Conservation (phyloP, 2,797 vertebrate genomes). For the Labroides dimidiatus region DNA sequence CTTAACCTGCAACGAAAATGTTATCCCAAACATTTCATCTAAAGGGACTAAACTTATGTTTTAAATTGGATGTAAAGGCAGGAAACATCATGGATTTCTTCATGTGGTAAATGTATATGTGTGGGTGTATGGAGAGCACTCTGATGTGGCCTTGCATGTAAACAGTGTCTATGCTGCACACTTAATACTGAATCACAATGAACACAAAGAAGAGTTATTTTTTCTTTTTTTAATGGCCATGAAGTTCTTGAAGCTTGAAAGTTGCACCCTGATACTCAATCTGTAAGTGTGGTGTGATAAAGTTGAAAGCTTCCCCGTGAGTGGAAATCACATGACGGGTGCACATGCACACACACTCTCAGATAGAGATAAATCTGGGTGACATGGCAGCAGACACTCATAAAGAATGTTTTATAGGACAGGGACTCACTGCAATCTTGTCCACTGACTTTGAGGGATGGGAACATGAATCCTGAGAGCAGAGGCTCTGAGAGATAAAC, state of each 20-base stretch:
- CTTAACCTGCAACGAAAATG: conserved; percentile 33
- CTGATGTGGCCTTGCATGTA: conserved; percentile 3
- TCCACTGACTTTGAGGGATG: conserved; percentile 16
- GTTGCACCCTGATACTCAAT: not conserved
- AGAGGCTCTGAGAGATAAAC: not conserved
- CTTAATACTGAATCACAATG: conserved; percentile 16
- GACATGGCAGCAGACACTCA: conserved; percentile 47
- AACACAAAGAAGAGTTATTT: conserved; percentile 5
- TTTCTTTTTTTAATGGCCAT: no score
- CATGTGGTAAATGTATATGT: not conserved
- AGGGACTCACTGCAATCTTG: conserved; percentile 29
- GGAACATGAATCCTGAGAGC: conserved; percentile 6
- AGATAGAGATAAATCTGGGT: conserved; percentile 56
- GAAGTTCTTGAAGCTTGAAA: not conserved
- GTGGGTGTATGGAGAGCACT: conserved; percentile 23
- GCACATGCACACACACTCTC: not conserved
- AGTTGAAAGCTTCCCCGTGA: conserved; percentile 34
- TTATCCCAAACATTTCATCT: conserved; percentile 37
- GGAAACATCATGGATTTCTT: not conserved
- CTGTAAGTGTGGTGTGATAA: conserved; percentile 24
- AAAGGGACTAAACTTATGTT: conserved; percentile 14
- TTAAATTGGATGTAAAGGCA: conserved; percentile 1
- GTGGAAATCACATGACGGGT: conserved; percentile 47
- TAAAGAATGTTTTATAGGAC: conserved; percentile 38
- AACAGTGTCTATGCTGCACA: conserved; percentile 36